Percentiles rank a stretch among this genome's conserved stretches.
These are phyloP conservation scores for Eumeta japonica DNA, from an alignment of 1,140 invertebrate species.

Conservation along the genomic window DNA sequence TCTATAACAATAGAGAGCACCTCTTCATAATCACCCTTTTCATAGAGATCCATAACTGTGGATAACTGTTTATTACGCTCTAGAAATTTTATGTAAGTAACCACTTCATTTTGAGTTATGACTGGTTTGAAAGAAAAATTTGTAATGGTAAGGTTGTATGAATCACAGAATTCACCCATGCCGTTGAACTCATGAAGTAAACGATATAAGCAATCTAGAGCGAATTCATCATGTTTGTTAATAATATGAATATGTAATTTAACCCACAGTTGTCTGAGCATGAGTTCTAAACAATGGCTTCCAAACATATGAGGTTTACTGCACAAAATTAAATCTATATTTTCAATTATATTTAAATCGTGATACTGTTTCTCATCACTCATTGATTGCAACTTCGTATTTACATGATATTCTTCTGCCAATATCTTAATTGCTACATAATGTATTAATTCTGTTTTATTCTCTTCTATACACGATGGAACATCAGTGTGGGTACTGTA, in stretches of 20 bases:
- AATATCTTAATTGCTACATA: slow-evolving; percentile 63
- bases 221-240: slow-evolving; percentile 41
- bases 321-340: slow-evolving; percentile 37
- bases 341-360: slow-evolving; percentile 33
- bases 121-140: slow-evolving; percentile 46
- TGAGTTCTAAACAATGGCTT: slow-evolving; percentile 32
- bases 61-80: slow-evolving; percentile 52
- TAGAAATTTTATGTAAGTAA: slow-evolving; percentile 38
- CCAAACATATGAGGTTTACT: slow-evolving; percentile 51
- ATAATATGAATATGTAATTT: slow-evolving; percentile 42
- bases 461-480: slow-evolving; percentile 53
- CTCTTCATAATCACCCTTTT: slow-evolving; percentile 64
- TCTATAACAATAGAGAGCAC: slow-evolving; percentile 65
- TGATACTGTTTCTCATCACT: slow-evolving; percentile 28
- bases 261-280: slow-evolving; percentile 42
- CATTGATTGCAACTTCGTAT: slow-evolving; percentile 54
- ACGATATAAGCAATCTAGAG: slow-evolving; percentile 46
- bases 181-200: slow-evolving; percentile 46
- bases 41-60: slow-evolving; percentile 60
- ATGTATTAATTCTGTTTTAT: slow-evolving; percentile 53
- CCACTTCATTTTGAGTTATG: slow-evolving; percentile 37
- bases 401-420: slow-evolving; percentile 63
- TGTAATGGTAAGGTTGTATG: slow-evolving; percentile 28
- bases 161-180: slow-evolving; percentile 36
- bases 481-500: slow-evolving; percentile 58